A percentile compares a stretch with the other conserved stretches of the same genome.
phyloP scores from a whole-genome alignment of 2,113 vertebrate species.

The Saiga tatarica region DNA sequence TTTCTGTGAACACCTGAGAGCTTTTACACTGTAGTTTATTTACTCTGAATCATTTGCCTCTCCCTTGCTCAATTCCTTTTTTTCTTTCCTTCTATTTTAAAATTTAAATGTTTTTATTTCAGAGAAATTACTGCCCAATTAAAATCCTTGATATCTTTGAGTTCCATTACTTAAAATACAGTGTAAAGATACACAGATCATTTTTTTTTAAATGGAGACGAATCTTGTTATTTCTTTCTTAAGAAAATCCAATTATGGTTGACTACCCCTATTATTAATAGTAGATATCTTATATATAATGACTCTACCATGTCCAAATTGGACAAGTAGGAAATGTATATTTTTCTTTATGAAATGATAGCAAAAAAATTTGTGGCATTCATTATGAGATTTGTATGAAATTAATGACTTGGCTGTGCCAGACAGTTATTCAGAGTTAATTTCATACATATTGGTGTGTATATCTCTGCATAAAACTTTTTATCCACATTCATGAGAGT shows the following conservation, averaged over 20 bases:
- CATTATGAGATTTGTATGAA: not conserved
- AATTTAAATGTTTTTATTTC: not conserved
- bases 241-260: not conserved
- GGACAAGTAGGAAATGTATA: not conserved
- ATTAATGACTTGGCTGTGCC: not conserved
- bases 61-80: not conserved
- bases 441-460: not conserved
- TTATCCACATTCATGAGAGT: not conserved
- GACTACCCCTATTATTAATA: not conserved
- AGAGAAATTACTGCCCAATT: not conserved
- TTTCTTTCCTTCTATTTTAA: not conserved
- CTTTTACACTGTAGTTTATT: not conserved
- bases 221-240: not conserved
- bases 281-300: not conserved
- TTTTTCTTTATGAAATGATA: not conserved
- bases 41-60: not conserved
- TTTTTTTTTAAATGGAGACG: not conserved
- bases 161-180: not conserved
- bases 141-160: not conserved
- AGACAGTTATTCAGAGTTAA: slow-evolving; percentile 28
- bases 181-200: not conserved
- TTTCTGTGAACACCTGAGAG: not conserved
- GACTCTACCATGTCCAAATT: not conserved
- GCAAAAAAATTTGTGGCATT: not conserved
- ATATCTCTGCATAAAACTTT: slow-evolving; percentile 9